These are phyloP conservation scores for Lomographa bimaculata DNA, from an alignment of 2,888 invertebrate genomes.

Conservation along the genomic window DNA sequence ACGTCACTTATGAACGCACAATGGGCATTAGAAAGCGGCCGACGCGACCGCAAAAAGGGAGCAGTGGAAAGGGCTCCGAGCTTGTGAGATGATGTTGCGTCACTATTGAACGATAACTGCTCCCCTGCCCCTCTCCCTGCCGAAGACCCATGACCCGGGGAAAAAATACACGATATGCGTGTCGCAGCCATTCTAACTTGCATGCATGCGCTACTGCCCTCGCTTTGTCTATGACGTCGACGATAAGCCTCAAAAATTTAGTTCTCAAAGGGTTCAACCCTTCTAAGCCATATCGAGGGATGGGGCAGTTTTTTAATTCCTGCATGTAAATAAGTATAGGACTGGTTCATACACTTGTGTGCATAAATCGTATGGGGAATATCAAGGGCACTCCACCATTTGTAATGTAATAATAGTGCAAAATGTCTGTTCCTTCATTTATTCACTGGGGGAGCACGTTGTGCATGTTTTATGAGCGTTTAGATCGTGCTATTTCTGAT, in stretches of 20 bases:
- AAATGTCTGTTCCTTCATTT: slow-evolving; percentile 57
- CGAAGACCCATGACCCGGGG: slow-evolving; percentile 36
- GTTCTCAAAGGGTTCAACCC: slow-evolving; percentile 80
- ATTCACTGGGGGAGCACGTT: slow-evolving; percentile 49
- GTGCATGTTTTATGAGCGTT: slow-evolving; percentile 28
- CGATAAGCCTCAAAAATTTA: slow-evolving; percentile 52
- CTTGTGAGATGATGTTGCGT: slow-evolving; percentile 75
- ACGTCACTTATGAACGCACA: slow-evolving; percentile 65
- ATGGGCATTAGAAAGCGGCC: slow-evolving; percentile 78
- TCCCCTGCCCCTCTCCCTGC: slow-evolving; percentile 42
- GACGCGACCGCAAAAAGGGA: slow-evolving; percentile 79
- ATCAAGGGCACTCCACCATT: slow-evolving; percentile 75
- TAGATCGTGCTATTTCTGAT: too few species aligned
- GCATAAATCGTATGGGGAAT: slow-evolving; percentile 70
- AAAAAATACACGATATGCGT: slow-evolving; percentile 46
- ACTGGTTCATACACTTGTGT: slow-evolving; percentile 80
- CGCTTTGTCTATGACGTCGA: slow-evolving; percentile 65
- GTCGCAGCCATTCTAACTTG: slow-evolving; percentile 40
- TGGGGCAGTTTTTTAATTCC: slow-evolving; percentile 77
- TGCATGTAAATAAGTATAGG: slow-evolving; percentile 80
- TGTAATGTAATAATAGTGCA: slow-evolving; percentile 77
- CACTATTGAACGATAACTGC: slow-evolving; percentile 63
- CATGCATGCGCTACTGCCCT: slow-evolving; percentile 63
- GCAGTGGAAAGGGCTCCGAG: slow-evolving; percentile 69
- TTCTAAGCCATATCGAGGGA: slow-evolving; percentile 62